phyloP scores from a whole-genome alignment of 2,797 vertebrate species.

The Zenarchopterus dispar region DNA sequence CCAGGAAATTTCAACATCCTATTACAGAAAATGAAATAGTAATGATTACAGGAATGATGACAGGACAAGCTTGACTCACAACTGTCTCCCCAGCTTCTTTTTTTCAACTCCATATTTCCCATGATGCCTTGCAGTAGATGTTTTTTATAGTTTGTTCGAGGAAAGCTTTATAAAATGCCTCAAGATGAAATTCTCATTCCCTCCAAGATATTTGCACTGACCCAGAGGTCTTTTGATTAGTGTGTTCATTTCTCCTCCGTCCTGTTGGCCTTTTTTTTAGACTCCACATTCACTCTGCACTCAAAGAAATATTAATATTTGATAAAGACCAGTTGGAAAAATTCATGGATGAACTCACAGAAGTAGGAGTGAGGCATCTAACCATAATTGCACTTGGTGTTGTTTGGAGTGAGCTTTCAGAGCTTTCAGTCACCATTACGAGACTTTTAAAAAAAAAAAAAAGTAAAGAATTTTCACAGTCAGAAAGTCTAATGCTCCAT shows the following conservation, averaged over 20 bases:
- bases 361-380: conserved; percentile 48
- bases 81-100: background rate
- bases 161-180: conserved; percentile 49
- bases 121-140: conserved; percentile 47
- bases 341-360: conserved; percentile 57
- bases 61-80: conserved; percentile 24
- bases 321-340: conserved; percentile 69
- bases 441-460: conserved; percentile 18
- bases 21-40: conserved; percentile 64
- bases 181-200: conserved; percentile 73
- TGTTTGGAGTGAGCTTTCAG: conserved; percentile 45
- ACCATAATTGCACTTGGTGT: conserved; percentile 35
- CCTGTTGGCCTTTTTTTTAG: conserved; percentile 72
- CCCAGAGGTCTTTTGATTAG: conserved; percentile 75
- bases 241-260: conserved; percentile 59
- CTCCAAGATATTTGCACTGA: conserved; percentile 74
- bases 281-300: conserved; percentile 79
- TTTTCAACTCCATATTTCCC: conserved; percentile 44
- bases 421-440: conserved; percentile 24
- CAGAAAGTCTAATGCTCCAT: conserved; percentile 21
- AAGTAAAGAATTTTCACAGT: conserved; percentile 4
- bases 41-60: conserved; percentile 52
- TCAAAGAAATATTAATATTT: conserved; percentile 86
- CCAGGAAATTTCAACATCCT: conserved; percentile 18
- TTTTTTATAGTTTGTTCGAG: conserved; percentile 45